These are phyloP conservation scores for Eilema depressum DNA, from an alignment of 2,888 invertebrate genomes.

Conservation along the genomic window DNA sequence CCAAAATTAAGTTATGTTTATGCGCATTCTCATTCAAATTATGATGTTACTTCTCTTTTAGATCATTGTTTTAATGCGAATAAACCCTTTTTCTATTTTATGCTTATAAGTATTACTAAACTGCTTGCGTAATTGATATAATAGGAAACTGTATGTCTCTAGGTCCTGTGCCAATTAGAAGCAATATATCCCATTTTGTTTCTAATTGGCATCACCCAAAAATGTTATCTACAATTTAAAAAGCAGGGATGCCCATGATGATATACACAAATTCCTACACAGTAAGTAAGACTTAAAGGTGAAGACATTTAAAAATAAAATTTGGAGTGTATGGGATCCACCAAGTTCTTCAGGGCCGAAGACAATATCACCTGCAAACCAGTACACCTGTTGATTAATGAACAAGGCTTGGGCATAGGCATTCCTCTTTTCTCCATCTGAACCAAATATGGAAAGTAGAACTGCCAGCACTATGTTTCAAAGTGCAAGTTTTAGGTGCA, in stretches of 20 bases:
- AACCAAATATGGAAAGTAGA: neutral
- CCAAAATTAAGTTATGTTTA: too few relatives aligned
- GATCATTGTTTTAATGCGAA: neutral
- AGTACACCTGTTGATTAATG: neutral
- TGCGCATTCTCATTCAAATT: too few relatives aligned
- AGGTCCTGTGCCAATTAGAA: neutral
- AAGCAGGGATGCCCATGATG: neutral
- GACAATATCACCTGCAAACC: neutral
- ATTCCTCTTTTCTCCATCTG: neutral
- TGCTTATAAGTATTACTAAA: neutral
- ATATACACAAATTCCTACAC: neutral
- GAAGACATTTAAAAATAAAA: too few relatives aligned
- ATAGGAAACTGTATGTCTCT: neutral
- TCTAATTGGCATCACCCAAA: neutral
- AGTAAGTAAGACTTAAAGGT: too few relatives aligned
- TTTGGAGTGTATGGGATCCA: too few relatives aligned
- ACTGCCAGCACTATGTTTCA: too few relatives aligned
- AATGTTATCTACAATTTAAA: neutral
- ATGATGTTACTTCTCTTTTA: neutral
- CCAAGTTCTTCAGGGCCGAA: neutral
- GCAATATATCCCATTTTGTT: neutral
- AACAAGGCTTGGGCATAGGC: neutral
- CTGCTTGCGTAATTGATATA: neutral
- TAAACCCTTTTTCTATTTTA: neutral
- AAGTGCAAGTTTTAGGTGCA: neutral